Base-by-base conservation (phyloP, 2,888 invertebrate species). In the Ypsolopha sequella region DNA sequence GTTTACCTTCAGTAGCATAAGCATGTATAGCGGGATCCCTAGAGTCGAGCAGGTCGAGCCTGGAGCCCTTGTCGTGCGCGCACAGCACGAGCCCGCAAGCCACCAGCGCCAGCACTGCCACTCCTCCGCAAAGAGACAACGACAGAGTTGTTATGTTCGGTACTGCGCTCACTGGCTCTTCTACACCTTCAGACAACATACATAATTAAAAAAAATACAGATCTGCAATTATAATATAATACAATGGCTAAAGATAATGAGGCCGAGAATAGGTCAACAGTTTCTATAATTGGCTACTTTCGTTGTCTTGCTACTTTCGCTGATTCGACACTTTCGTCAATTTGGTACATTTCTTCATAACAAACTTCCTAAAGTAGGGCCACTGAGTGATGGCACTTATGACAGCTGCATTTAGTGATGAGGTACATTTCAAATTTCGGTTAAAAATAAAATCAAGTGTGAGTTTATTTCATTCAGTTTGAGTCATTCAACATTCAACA, bases 11-110 rank as follows among this genome's bases (percentile, higher is more conserved):
- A 54, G 82, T 82, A 54, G 73, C 80, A 58, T 81, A 82, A 0
- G 82, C 82, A 56, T 80, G 78, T 14, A 81, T 73, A 47, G 81
- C 80, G 49, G 81, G 80, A 56, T 78, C 76, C 3, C 62, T 49
- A 33, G 51, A 55, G 41, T 63, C 62, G 39, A 64, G 68, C 54
- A 68, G 53, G 58, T 73, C 73, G 33, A 54, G 57, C 1, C 70
- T 62, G 34, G 66, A 58, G 52, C 61, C 61, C 24, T 76, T 69
- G 55, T 82, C 85, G 64, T 72, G 76, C 46, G 82, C 77, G 61
- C 80, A 85, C 66, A 86, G 72, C 64, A 84, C 84, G 1, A 86
- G 76, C 6, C 81, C 82, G 69, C 85, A 86, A 60, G 86, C 86
- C 56, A 72, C 73, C 58, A 86, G 70, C 58, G 82, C 84, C 52